These are phyloP conservation scores for Graphium colonna DNA, from an alignment of 2,888 invertebrate genomes.

Conservation along the genomic window DNA sequence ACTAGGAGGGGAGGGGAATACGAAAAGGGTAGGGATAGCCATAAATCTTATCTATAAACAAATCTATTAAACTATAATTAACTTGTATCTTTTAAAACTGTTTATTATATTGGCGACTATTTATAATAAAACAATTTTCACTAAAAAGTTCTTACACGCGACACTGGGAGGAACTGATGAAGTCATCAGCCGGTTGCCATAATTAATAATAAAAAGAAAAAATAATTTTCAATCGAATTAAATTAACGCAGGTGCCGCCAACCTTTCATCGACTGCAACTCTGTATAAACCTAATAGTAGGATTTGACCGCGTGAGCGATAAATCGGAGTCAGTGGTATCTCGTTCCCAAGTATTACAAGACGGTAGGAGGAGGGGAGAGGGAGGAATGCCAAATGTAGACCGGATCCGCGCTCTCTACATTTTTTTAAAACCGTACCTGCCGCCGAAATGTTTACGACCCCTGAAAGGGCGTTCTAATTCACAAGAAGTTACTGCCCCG, in stretches of 20 bases:
- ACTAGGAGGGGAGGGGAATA: too few species aligned
- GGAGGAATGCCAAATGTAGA: constrained; percentile 8
- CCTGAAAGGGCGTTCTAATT: constrained; percentile 10
- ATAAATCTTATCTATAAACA: too few species aligned
- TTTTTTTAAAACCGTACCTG: constrained; percentile 10
- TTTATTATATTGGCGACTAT: too few species aligned
- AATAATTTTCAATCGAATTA: not conserved
- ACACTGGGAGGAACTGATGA: too few species aligned
- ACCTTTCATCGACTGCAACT: not conserved
- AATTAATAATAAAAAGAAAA: too few species aligned
- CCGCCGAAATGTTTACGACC: constrained; percentile 11
- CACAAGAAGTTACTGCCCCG: constrained; percentile 6
- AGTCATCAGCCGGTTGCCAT: too few species aligned
- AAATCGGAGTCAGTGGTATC: constrained; percentile 6
- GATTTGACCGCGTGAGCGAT: constrained; percentile 5
- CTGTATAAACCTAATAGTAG: not conserved
- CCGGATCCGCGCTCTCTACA: constrained; percentile 5
- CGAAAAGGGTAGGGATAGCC: too few species aligned
- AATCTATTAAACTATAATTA: too few species aligned
- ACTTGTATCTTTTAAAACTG: too few species aligned
- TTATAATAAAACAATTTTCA: too few species aligned
- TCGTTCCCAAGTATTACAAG: constrained; percentile 2
- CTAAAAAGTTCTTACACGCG: not conserved
- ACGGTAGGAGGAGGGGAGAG: not conserved
- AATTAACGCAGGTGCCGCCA: not conserved